Base-by-base conservation (phyloP, 2,797 vertebrate species). In the Odontamblyopus rebecca region DNA sequence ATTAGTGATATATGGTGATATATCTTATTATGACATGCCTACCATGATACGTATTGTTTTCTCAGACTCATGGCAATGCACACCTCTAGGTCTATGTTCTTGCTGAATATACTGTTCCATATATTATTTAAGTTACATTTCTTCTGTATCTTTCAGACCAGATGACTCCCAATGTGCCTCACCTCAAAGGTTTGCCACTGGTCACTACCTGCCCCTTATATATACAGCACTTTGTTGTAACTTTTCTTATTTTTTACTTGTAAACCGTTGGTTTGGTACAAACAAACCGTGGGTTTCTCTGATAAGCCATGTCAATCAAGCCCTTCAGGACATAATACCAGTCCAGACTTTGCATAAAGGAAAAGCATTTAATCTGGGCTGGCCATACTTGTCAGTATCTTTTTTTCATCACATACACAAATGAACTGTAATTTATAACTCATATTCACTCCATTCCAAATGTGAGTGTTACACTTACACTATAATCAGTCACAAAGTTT, bases 371-470 rank as follows among this genome's bases (percentile, higher is more conserved):
- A 23, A n/a, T 56, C 19, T 23, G 9, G 53, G 35, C 8, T 12
- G 61, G 13, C 61, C n/a, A 23, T 13, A 18, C 1, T 35, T 23
- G 69, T 75, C 75, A 74, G 59, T 63, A 72, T 53, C 64, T 29
- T 73, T 74, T 23, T 29, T 82, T 65, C 61, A 74, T 76, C 79
- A 75, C 72, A 66, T 81, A 76, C 79, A 32, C 6, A 59, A 67
- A 66, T 30, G 63, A 48, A 35, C 19, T 71, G 73, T 35, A 59
- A 75, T 51, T 38, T 71, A 75, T 41, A 57, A 69, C 57, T 73
- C 67, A 74, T 73, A 77, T 68, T 72, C 53, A 65, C 72, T 68
- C 54, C 57, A 51, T 9, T 76, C 5, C 65, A 62, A 75, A 48
- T 30, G 18, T 23, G 72, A 74, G 6, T 71, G 54, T 70, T 77